phyloP scores from a whole-genome alignment of 1,140 invertebrate genomes.

The Drosophila cardini region DNA sequence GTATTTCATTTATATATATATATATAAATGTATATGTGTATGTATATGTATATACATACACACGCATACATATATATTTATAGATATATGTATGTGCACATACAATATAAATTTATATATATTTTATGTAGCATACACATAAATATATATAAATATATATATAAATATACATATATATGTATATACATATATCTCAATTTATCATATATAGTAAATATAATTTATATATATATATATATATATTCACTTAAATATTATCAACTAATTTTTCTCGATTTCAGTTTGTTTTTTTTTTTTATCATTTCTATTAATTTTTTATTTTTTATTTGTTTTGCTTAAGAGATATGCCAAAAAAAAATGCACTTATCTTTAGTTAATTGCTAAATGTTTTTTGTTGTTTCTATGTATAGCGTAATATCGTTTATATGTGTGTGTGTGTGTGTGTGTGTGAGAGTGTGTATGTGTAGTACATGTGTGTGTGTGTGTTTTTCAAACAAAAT shows the following conservation, averaged over 20 bases:
- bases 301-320: conserved; percentile 5
- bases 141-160: conserved; percentile 42
- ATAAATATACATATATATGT: conserved; percentile 36
- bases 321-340: conserved; percentile 40
- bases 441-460: conserved; percentile 9
- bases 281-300: conserved; percentile 11
- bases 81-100: conserved; percentile 44
- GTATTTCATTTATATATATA: conserved; percentile 52
- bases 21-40: conserved; percentile 42
- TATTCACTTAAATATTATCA: conserved; percentile 71
- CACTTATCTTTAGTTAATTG: conserved; percentile 60
- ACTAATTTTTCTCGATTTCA: conserved; percentile 54
- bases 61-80: conserved; percentile 29
- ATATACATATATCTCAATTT: conserved; percentile 42
- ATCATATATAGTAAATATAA: conserved; percentile 30
- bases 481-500: conserved; percentile 76
- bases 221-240: conserved; percentile 41
- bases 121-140: conserved; percentile 48
- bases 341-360: conserved; percentile 53
- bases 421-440: conserved; percentile 31
- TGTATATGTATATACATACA: conserved; percentile 27
- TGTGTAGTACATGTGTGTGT: conserved; percentile 29
- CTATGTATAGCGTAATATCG: conserved; percentile 43
- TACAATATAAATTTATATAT: conserved; percentile 39
- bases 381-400: conserved; percentile 60